Evolutionary conservation across 2,113 vertebrate genomes (phyloP).

Genomic region (Heptranchias perlo): DNA sequence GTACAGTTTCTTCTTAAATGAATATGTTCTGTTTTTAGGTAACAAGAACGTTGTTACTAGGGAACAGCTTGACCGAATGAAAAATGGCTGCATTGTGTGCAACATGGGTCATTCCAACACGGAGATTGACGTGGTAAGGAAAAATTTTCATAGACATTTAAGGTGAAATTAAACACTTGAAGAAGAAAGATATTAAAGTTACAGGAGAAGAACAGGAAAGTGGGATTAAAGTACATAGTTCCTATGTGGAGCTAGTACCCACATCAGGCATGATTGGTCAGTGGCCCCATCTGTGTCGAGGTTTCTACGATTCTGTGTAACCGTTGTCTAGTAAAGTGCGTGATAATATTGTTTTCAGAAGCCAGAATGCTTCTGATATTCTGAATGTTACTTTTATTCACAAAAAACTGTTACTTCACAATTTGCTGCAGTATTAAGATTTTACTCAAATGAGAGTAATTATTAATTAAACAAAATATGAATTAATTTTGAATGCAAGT

Average conservation of each 20-base stretch:
- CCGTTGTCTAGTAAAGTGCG: not conserved
- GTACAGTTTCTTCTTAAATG: not conserved
- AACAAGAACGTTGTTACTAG: constrained; percentile 97
- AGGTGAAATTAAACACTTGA: not conserved
- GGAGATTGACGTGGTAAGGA: constrained; percentile 90
- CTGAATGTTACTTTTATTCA: not conserved
- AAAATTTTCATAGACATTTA: not conserved
- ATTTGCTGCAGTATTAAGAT: not conserved
- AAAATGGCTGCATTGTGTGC: constrained; percentile 95
- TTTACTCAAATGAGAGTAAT: not conserved
- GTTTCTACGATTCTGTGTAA: not conserved
- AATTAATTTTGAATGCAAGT: constrained; percentile 1
- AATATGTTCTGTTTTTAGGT: constrained; percentile 56
- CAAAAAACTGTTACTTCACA: not conserved
- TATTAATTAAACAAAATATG: not conserved
- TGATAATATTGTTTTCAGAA: not conserved
- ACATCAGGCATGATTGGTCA: not conserved
- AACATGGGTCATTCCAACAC: constrained; percentile 99
- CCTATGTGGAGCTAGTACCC: not conserved
- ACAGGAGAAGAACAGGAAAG: not conserved
- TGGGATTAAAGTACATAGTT: not conserved
- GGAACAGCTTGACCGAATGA: constrained; percentile 93
- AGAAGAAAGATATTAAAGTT: not conserved
- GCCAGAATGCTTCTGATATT: not conserved
- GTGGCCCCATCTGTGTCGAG: not conserved